Conservation (phyloP, 2,888 invertebrate genomes). For the Thecocarcelia acutangulata region DNA sequence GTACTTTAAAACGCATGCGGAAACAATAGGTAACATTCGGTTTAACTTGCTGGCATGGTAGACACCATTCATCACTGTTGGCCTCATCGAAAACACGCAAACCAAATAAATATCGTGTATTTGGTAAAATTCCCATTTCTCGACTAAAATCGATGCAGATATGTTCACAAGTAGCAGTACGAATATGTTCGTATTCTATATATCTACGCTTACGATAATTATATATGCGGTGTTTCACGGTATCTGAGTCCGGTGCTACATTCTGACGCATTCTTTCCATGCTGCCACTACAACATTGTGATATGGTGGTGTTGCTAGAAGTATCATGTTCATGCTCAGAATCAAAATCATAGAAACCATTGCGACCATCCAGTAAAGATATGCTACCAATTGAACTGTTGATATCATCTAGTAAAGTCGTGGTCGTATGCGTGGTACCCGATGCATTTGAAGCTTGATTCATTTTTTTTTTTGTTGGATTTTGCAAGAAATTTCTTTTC, state of each 20-base stretch:
- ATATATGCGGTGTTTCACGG: constrained; percentile 74
- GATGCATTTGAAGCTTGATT: constrained; percentile 69
- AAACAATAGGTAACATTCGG: constrained; percentile 85
- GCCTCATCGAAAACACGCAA: constrained; percentile 84
- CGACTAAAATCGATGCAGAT: constrained; percentile 88
- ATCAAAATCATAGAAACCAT: constrained; percentile 53
- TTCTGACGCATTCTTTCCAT: constrained; percentile 62
- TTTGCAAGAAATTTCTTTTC: constrained; percentile 1
- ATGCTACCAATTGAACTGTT: constrained; percentile 72
- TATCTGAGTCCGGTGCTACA: constrained; percentile 69
- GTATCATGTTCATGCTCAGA: constrained; percentile 59
- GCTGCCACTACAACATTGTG: constrained; percentile 61
- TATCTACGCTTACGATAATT: constrained; percentile 75
- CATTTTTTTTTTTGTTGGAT: constrained; percentile 38
- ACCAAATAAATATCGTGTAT: constrained; percentile 90
- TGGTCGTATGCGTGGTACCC: constrained; percentile 70
- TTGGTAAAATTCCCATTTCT: constrained; percentile 87
- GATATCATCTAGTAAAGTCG: constrained; percentile 74
- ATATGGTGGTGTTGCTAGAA: constrained; percentile 64
- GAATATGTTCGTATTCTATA: constrained; percentile 73
- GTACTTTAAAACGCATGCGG: constrained; percentile 89
- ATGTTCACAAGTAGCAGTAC: constrained; percentile 84
- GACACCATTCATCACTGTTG: constrained; percentile 85
- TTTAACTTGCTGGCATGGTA: constrained; percentile 84
- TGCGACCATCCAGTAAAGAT: constrained; percentile 56